Percentiles rank a stretch among this genome's conserved stretches.
Evolutionary conservation across 2,113 vertebrate species (phyloP).

Genomic region (Kryptolebias marmoratus): DNA sequence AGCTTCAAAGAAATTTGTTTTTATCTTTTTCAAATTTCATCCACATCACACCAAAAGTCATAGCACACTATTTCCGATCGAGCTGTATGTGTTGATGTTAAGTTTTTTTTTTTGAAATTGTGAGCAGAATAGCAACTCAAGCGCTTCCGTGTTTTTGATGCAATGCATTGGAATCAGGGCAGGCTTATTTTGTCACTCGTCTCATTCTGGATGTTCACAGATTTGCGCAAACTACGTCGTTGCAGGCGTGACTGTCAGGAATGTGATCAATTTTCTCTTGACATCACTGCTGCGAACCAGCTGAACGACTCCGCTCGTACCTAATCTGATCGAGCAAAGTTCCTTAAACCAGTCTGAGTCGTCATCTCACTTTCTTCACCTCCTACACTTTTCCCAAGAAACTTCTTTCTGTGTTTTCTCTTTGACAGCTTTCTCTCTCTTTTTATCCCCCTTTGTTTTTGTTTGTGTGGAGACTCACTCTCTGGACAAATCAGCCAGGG

Average conservation of each 20-base stretch:
- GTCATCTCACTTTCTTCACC: background rate
- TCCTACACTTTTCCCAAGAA: background rate
- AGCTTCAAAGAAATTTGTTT: too few relatives aligned
- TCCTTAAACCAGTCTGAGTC: slow-evolving; percentile 52
- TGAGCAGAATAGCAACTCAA: too few relatives aligned
- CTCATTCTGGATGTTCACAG: background rate
- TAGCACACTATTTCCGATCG: too few relatives aligned
- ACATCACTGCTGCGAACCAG: slow-evolving; percentile 24
- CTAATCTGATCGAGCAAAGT: slow-evolving; percentile 28
- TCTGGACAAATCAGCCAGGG: slow-evolving; percentile 55
- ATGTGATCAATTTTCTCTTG: slow-evolving; percentile 26
- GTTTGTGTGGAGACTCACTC: slow-evolving; percentile 64
- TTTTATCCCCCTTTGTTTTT: background rate
- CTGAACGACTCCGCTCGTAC: background rate
- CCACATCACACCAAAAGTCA: too few relatives aligned
- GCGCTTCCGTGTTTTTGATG: too few relatives aligned
- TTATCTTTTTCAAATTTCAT: too few relatives aligned
- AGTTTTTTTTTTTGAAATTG: too few relatives aligned
- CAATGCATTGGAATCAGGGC: too few relatives aligned
- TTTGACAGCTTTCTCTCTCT: background rate
- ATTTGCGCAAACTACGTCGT: background rate
- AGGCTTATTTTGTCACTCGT: too few relatives aligned
- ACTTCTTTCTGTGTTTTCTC: background rate
- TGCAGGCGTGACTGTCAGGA: slow-evolving; percentile 23
- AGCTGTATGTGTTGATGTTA: too few relatives aligned